Percentiles rank a stretch among this genome's conserved stretches.
phyloP scores from a whole-genome alignment of 2,888 invertebrate species.

The Mylabris sibirica region DNA sequence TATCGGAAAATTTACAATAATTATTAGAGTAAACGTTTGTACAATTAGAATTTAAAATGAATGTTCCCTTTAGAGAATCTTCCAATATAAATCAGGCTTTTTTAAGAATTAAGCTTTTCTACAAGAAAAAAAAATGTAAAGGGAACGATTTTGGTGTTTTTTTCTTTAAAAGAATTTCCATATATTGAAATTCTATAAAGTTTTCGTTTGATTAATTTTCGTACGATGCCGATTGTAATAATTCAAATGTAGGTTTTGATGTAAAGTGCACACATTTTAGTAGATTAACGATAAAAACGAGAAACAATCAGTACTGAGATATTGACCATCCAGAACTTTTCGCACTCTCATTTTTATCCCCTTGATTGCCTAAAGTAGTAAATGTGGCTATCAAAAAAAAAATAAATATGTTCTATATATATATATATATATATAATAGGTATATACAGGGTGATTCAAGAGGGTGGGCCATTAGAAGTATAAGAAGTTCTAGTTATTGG shows the following conservation, averaged over 20 bases:
- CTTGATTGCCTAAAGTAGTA: constrained; percentile 57
- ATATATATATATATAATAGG: constrained; percentile 14
- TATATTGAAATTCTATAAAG: constrained; percentile 1
- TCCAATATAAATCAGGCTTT: constrained; percentile 34
- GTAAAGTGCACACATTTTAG: constrained; percentile 51
- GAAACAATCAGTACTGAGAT: constrained; percentile 23
- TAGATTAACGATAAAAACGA: not conserved
- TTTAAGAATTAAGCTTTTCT: not conserved
- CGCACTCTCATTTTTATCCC: constrained; percentile 18
- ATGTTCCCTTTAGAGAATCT: constrained; percentile 42
- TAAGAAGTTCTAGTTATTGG: too few species aligned
- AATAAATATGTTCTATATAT: not conserved
- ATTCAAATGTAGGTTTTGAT: constrained; percentile 49
- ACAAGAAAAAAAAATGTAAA: not conserved
- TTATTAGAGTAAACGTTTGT: constrained; percentile 46
- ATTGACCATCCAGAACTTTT: constrained; percentile 39
- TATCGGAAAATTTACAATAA: too few species aligned
- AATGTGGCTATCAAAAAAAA: constrained; percentile 55
- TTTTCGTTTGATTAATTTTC: not conserved
- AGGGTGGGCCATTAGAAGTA: too few species aligned
- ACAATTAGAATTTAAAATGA: constrained; percentile 42
- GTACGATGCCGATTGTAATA: constrained; percentile 34
- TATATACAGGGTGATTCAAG: too few species aligned
- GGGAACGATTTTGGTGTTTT: not conserved
- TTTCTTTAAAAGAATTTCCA: constrained; percentile 12